Conservation (phyloP, 2,113 vertebrate species). For the Nicator chloris region DNA sequence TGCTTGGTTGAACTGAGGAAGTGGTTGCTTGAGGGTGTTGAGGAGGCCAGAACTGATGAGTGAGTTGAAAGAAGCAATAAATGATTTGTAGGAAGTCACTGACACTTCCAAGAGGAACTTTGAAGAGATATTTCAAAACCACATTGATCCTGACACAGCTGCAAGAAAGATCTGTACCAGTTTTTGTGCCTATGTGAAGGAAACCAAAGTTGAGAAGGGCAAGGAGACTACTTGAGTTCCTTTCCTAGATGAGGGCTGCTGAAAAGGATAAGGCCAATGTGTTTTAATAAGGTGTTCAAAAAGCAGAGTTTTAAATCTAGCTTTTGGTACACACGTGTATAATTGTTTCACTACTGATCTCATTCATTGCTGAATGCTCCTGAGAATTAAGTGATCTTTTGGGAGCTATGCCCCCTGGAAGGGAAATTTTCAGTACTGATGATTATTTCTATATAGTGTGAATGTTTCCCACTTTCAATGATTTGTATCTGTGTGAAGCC, state of each 20-base stretch:
- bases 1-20: background rate
- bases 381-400: background rate
- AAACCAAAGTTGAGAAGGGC: background rate
- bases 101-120: background rate
- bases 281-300: background rate
- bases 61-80: background rate
- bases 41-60: background rate
- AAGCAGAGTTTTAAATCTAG: background rate
- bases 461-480: background rate
- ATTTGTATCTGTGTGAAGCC: background rate
- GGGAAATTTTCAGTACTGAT: background rate
- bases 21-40: background rate
- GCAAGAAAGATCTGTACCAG: background rate
- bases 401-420: background rate
- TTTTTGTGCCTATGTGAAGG: background rate
- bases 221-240: background rate
- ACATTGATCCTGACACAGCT: background rate
- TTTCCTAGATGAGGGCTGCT: background rate
- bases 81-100: background rate
- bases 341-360: background rate
- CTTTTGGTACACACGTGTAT: accelerated
- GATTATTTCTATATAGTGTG: background rate
- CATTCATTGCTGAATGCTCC: background rate
- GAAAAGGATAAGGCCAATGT: background rate
- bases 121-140: background rate